Percentiles rank a stretch among this genome's conserved stretches.
phyloP scores from a whole-genome alignment of 2,113 vertebrate genomes.

The Takifugu bimaculatus region DNA sequence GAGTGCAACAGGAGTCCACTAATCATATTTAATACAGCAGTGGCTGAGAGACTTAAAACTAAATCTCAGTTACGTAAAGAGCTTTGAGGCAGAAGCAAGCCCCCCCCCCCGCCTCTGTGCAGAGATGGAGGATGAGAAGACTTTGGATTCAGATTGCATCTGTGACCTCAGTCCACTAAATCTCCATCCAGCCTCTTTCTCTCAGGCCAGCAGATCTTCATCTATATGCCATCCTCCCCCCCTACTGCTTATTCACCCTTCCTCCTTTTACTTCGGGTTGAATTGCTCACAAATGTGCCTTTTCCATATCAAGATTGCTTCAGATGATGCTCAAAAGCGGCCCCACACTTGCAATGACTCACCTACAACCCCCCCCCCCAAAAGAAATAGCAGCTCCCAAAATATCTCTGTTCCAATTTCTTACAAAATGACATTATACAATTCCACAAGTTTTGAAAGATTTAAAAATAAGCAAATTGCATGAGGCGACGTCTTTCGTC shows the following conservation, averaged over 20 bases:
- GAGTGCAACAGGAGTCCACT: conserved; percentile 53
- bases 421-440: too few relatives aligned
- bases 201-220: conserved; percentile 21
- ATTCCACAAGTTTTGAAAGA: too few relatives aligned
- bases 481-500: too few relatives aligned
- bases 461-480: too few relatives aligned
- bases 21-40: conserved; percentile 75
- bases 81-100: conserved; percentile 60
- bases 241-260: conserved; percentile 17
- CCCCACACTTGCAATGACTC: too few relatives aligned
- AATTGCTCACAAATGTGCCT: background rate
- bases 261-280: conserved; percentile 2
- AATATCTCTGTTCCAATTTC: too few relatives aligned
- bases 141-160: conserved; percentile 66
- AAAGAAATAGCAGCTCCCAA: too few relatives aligned
- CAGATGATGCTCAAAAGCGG: background rate
- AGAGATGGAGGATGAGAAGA: conserved; percentile 54
- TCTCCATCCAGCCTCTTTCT: conserved; percentile 45
- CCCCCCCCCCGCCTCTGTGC: conserved; percentile 43
- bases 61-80: conserved; percentile 72
- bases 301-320: background rate
- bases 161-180: conserved; percentile 59
- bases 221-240: conserved; percentile 8
- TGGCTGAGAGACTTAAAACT: conserved; percentile 61
- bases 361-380: too few relatives aligned